Conservation (phyloP, 2,797 vertebrate genomes). For the Lepilemur septentrionalis region DNA sequence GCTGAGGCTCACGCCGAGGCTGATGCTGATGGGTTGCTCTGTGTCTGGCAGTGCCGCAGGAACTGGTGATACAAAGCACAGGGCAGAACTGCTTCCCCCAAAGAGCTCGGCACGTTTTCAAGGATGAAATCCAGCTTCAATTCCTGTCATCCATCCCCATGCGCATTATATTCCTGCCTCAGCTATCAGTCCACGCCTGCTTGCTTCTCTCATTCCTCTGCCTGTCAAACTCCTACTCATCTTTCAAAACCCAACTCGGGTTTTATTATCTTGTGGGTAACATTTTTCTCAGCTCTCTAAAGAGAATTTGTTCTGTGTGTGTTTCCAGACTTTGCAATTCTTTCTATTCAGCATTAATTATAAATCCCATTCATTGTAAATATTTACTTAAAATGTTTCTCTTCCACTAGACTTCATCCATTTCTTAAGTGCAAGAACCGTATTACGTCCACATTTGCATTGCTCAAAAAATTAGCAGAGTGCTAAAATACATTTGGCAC, state of each 20-base stretch:
- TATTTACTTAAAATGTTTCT: slow-evolving; percentile 25
- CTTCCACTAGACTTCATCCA: not conserved
- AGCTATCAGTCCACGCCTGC: not conserved
- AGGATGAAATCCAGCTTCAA: not conserved
- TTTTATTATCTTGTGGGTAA: not conserved
- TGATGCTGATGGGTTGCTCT: not conserved
- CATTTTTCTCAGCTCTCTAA: not conserved
- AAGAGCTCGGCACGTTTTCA: not conserved
- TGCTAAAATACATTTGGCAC: not conserved
- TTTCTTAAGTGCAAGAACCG: not conserved
- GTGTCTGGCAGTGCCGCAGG: too few species aligned
- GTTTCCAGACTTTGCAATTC: not conserved
- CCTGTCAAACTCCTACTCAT: not conserved
- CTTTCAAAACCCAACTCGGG: not conserved
- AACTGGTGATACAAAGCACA: not conserved
- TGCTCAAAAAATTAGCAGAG: not conserved
- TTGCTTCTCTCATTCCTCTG: not conserved
- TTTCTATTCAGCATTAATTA: not conserved
- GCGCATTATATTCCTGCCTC: not conserved
- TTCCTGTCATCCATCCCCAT: too few species aligned
- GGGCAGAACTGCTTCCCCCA: not conserved
- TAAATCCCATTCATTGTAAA: not conserved
- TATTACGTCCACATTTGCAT: not conserved
- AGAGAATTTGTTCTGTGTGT: not conserved
- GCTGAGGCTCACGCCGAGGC: not conserved